Conservation (phyloP, 2,797 vertebrate genomes). For the Anguilla anguilla region DNA sequence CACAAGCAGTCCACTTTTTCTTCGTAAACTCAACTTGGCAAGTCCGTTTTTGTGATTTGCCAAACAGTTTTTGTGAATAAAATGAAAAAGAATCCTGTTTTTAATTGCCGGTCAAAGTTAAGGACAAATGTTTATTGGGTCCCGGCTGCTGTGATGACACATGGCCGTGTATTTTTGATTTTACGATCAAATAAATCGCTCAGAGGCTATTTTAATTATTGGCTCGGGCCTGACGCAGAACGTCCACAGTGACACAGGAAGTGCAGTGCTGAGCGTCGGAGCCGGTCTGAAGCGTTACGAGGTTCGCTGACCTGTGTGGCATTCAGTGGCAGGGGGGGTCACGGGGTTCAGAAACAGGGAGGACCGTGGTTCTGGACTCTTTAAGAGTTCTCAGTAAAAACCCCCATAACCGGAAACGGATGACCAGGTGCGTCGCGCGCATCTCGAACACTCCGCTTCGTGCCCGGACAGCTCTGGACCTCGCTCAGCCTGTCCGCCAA, state of each 20-base stretch:
- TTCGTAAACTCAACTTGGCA: no score
- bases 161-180: neutral
- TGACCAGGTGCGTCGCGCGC: neutral
- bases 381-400: neutral
- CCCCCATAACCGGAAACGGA: no score
- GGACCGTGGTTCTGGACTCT: no score
- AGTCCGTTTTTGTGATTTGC: no score
- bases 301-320: neutral
- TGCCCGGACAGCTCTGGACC: neutral
- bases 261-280: neutral
- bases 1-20: no score
- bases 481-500: neutral
- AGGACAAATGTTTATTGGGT: no score
- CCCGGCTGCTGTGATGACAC: neutral
- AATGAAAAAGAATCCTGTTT: no score
- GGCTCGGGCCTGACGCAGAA: neutral
- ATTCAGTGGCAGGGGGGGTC: neutral
- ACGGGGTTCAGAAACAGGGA: neutral
- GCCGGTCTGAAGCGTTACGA: neutral
- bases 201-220: neutral
- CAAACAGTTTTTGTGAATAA: no score
- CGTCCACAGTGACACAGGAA: neutral
- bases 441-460: neutral
- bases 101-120: no score
- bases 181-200: neutral